Evolutionary conservation across 2,113 vertebrate species (phyloP), one percentile per base, ranked within the genome.

Genomic region (Melanocharis versteri): DNA sequence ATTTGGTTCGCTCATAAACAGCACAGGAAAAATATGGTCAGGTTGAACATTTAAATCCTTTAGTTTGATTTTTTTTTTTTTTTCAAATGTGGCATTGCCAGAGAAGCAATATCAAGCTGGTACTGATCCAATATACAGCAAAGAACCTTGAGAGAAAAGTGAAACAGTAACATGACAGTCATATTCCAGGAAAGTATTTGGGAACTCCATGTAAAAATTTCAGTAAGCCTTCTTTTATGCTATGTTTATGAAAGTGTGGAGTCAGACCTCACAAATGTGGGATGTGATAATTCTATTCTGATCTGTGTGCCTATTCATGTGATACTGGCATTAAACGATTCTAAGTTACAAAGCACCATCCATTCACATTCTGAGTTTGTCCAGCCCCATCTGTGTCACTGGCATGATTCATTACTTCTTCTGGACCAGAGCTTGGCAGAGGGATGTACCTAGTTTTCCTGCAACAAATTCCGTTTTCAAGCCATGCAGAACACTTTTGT

Each of bases 251-350:
- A n/a, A 80, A 83, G 33, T 37, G 39, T 88, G 44, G 66, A 95
- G 60, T 93, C 87, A 93, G 54, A 88, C 39, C 78, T 94, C 79
- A 70, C 75, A 73, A 76, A 83, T 54, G 75, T 88, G 40, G 85
- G 89, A 89, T 88, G 83, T 76, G 75, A 61, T 73, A 90, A 69
- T 73, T 90, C 70, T 89, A 65, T 95, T 91, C 85, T 94, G 51
- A 83, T 90, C 24, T 7, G 0, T 48, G 22, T 72, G 24, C 60
- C 26, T 94, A 51, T 72, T 78, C 66, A 77, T 89, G 76, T 91
- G 68, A 87, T 80, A 44, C 51, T 73, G 58, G 62, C 58, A 77
- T 83, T 79, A 96, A 82, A 96, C 6, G 30, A 23, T 28, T 45
- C 23, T 26, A 35, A 83, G 35, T 81, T 81, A 45, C 51, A 86